A percentile compares a stretch with the other conserved stretches of the same genome.
Evolutionary conservation across 64 coral and sea anemone genomes (phyloP).

Genomic region (Montipora efflorescens): DNA sequence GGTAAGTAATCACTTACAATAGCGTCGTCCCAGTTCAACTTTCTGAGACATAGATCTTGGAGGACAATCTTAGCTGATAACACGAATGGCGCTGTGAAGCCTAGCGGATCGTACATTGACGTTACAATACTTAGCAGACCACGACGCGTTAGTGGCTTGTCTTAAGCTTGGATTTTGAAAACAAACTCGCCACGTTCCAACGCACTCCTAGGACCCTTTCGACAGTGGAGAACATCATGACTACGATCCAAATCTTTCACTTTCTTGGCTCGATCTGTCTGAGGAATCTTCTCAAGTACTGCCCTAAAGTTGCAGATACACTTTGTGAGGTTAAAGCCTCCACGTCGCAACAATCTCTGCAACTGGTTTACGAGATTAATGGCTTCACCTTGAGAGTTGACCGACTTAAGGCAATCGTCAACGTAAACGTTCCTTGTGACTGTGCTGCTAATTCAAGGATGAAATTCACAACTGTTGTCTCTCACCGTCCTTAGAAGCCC

Average conservation of each 20-base stretch:
- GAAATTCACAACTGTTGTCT: neutral
- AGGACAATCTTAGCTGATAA: neutral
- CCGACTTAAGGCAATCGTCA: neutral
- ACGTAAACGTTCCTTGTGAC: neutral
- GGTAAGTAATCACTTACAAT: neutral
- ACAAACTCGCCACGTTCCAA: neutral
- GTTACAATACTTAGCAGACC: neutral
- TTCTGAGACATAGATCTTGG: neutral
- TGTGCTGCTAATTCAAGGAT: neutral
- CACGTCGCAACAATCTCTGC: neutral
- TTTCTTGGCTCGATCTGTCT: neutral
- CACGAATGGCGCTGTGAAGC: neutral
- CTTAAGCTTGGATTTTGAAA: neutral
- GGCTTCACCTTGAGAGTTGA: neutral
- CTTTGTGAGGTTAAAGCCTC: neutral
- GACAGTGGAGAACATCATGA: neutral
- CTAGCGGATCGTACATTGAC: neutral
- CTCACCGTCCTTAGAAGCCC: neutral
- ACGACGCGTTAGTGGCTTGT: neutral
- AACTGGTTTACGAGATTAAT: neutral
- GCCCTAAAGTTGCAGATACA: neutral
- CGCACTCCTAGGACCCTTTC: neutral
- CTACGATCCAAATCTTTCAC: neutral
- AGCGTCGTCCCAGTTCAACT: neutral
- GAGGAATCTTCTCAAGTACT: neutral